Base-by-base conservation (phyloP, 2,888 invertebrate genomes). In the Gandaritis pyraliata region DNA sequence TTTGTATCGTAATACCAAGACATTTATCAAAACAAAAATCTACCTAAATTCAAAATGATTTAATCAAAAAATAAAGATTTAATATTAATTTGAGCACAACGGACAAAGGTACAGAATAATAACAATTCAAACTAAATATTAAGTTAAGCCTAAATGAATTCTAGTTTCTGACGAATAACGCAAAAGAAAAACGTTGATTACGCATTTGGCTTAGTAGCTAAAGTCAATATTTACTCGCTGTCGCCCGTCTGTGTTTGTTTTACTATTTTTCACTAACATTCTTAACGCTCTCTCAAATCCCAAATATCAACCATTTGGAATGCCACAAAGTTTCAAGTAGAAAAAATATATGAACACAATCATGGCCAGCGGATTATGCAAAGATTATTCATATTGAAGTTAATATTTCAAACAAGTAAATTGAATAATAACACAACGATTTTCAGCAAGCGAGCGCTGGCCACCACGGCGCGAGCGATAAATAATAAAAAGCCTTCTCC, bases 401-500 rank as follows among this genome's bases (percentile, higher is more conserved):
- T 83, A 87, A 88, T 88, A 86, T 85, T 85, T 87, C 83, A 85
- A 87, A 86, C 81, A 85, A 85, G 83, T 84, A 87, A 90, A 90
- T 90, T 88, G 86, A 87, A 89, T 90, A 88, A 88, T 88, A 90
- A 88, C 87, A 85, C 83, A 86, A 81, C 85, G 85, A 87, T 89
- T 89, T 87, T 81, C 86, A 84, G 87, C 84, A 86, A 88, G 86
- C 88, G 85, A 78, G 78, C 83, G 84, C 82, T 83, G 86, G 85
- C 84, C 86, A 81, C 84, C 82, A 76, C 82, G 82, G 84, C 83
- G 79, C 78, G 74, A 77, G 85, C 87, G 83, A 91, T 92, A 91
- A 92, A 92, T 92, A 88, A 90, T 90, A 90, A 90, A 90, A 90
- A 90, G 89, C 90, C 90, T 90, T 90, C 90, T 89, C 90, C 90